Percentiles rank a stretch among this genome's conserved stretches.
Evolutionary conservation across 2,797 vertebrate species (phyloP).

Genomic region (Enteromius afrohamiltoni): DNA sequence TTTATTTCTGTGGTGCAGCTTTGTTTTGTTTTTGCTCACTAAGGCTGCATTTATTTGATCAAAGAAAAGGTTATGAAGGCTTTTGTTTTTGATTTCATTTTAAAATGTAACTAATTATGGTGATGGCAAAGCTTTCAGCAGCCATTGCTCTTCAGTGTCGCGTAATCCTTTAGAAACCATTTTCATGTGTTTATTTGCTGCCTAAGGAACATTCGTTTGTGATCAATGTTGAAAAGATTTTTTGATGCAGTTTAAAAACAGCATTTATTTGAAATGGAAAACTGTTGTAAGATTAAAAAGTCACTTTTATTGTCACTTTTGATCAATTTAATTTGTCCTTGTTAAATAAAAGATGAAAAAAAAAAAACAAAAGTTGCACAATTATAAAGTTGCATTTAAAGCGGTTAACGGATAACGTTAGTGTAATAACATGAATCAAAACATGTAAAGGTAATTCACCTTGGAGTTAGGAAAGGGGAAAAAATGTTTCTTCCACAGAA

Average conservation of each 20-base stretch:
- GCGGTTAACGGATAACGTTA: no score
- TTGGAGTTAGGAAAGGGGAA: neutral
- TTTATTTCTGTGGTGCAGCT: conserved; percentile 24
- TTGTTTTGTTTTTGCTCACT: neutral
- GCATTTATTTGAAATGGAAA: neutral
- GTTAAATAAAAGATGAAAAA: no score
- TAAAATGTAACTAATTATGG: neutral
- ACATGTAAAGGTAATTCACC: neutral
- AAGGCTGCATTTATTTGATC: neutral
- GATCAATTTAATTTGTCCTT: neutral
- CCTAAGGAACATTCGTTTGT: neutral
- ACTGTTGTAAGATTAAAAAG: neutral
- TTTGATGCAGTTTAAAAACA: neutral
- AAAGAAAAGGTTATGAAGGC: neutral
- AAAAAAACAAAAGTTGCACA: no score
- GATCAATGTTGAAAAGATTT: neutral
- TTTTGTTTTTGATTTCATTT: neutral
- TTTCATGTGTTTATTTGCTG: neutral
- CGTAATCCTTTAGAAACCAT: neutral
- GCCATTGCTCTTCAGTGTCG: neutral
- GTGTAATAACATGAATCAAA: no score
- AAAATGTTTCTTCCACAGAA: neutral
- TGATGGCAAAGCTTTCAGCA: neutral
- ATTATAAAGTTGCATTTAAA: no score
- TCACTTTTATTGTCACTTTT: neutral